These are phyloP conservation scores for Lordiphosa stackelbergi DNA, from an alignment of 1,140 invertebrate species.

Conservation along the genomic window DNA sequence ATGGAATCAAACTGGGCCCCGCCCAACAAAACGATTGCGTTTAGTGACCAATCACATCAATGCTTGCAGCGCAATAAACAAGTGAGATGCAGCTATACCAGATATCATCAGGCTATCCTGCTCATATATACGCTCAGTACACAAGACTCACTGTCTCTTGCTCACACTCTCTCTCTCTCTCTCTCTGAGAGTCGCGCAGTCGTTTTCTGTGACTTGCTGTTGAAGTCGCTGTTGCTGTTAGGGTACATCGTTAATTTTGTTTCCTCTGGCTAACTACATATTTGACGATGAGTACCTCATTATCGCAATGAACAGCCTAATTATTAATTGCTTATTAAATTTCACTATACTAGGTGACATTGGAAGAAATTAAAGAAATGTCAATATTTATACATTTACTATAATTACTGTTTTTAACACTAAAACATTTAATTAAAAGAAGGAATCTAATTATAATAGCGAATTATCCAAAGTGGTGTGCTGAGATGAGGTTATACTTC, in stretches of 20 bases:
- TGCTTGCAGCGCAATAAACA: slow-evolving; percentile 23
- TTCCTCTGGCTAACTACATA: slow-evolving; percentile 20
- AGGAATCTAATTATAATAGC: no score
- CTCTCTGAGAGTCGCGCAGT: slow-evolving; percentile 18
- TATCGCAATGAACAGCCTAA: slow-evolving; percentile 65
- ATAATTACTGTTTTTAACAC: no score
- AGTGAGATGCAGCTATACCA: slow-evolving; percentile 5
- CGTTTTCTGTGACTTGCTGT: slow-evolving; percentile 10
- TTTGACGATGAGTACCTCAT: slow-evolving; percentile 57
- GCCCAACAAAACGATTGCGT: slow-evolving; percentile 23
- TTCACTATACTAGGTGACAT: slow-evolving; percentile 50
- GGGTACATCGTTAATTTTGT: slow-evolving; percentile 32
- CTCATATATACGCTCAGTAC: not conserved
- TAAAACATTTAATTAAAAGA: no score
- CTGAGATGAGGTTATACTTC: no score
- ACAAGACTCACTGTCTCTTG: not conserved
- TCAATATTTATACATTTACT: not conserved
- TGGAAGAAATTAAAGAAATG: slow-evolving; percentile 7
- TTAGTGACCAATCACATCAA: slow-evolving; percentile 29
- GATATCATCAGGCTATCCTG: slow-evolving; percentile 24
- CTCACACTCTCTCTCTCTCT: no score
- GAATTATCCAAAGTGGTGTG: no score
- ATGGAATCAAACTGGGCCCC: slow-evolving; percentile 9
- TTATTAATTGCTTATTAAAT: slow-evolving; percentile 54
- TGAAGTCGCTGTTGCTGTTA: slow-evolving; percentile 17